Base-by-base conservation (phyloP, 2,113 vertebrate genomes). In the Thomomys bottae region DNA sequence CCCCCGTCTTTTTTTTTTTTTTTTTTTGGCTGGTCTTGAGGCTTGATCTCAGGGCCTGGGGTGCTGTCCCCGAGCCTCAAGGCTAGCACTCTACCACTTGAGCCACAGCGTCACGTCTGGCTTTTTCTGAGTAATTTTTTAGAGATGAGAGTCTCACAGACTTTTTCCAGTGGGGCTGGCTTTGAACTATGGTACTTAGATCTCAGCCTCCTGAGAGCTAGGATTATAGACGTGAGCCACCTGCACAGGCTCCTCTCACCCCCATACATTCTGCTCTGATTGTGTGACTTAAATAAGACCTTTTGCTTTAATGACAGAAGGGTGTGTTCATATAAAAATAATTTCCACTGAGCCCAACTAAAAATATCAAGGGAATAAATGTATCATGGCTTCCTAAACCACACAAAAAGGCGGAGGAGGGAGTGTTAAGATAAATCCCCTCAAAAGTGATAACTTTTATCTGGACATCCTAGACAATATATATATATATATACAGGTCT, bases 341-440 rank as follows among this genome's bases (percentile, higher is more conserved):
- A 88, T 93, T 93, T 96, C 94, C 90, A 94, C 49, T 21, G 68
- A 95, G 59, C 94, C 76, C 66, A 86, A 91, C 93, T 93, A 67
- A 95, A 95, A 94, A 84, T 94, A 90, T 59, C 90, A 77, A 15
- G 76, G 83, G 49, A 87, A 91, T 90, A 96, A 88, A 75, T 70
- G 64, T 45, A 76, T 86, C 87, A 75, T 4, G 26, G 49, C 92
- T 93, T 96, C 89, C 89, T 36, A 42, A 83, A 70, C 30, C 75
- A 89, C 93, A 91, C 61, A 54, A 3, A 79, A 83, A 84, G 34
- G 72, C 12, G 70, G 77, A 94, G 67, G 73, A 34, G 76, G 26
- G 66, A n/a, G 49, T 17, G 49, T 54, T 78, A 72, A 57, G 38
- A 45, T 72, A 94, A 85, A 79, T 77, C 28, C 32, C 88, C 49